Evolutionary conservation across 2,888 invertebrate species (phyloP).

Genomic region (Tanytarsus gracilentus): DNA sequence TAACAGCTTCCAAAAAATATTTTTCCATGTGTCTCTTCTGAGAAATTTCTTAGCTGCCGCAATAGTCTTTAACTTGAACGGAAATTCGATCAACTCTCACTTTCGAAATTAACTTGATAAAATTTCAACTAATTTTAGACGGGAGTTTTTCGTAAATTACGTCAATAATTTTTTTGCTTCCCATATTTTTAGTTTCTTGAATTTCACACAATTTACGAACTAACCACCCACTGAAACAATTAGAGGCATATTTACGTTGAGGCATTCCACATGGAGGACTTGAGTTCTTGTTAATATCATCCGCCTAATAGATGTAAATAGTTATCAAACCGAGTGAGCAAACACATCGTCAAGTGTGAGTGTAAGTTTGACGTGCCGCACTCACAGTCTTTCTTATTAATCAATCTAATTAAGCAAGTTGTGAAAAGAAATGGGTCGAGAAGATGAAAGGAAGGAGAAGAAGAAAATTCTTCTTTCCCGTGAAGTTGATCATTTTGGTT

Average conservation of each 20-base stretch:
- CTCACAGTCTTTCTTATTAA: constrained; percentile 7
- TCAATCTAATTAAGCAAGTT: constrained; percentile 25
- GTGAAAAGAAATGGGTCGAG: neutral
- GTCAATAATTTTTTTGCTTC: too few relatives aligned
- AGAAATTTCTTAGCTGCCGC: too few relatives aligned
- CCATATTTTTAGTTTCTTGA: neutral
- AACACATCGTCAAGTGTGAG: constrained; percentile 7
- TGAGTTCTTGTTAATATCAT: neutral
- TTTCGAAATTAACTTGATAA: too few relatives aligned
- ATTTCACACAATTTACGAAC: too few relatives aligned
- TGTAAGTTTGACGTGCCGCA: neutral
- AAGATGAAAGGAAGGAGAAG: neutral
- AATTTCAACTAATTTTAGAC: too few relatives aligned
- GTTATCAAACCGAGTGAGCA: constrained; percentile 13
- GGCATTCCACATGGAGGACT: neutral
- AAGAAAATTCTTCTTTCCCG: neutral
- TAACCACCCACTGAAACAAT: too few relatives aligned
- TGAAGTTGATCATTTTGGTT: neutral
- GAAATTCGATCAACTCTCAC: too few relatives aligned
- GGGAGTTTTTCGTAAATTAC: too few relatives aligned
- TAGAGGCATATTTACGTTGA: too few relatives aligned
- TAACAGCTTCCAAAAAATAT: too few relatives aligned
- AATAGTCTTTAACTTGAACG: too few relatives aligned
- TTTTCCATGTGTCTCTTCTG: too few relatives aligned
- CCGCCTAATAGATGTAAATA: constrained; percentile 20